Evolutionary conservation across 2,888 invertebrate species (phyloP), one percentile per base, ranked within the genome.

Genomic region (Linhomoeus sp.): DNA sequence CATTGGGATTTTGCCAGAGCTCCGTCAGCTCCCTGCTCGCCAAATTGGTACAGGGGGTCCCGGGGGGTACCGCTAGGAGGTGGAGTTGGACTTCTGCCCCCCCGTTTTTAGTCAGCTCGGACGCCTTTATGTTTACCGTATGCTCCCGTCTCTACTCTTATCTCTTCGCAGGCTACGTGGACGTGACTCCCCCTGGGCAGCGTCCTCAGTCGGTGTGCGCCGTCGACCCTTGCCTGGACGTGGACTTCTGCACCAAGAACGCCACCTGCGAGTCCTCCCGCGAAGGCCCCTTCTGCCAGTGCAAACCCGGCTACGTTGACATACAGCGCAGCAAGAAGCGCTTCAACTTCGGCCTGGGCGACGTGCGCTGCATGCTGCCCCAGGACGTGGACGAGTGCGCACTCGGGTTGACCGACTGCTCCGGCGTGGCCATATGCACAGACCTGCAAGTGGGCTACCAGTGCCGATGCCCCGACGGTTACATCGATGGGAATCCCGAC

Each of bases 231-330:
- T 63, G 63, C 46, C 52, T 52, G 42, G 63, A 63, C 48, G 61
- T 63, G 48, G 80, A 85, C 71, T 76, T 78, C 64, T 87, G 87
- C 69, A 85, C 87, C 67, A 75, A 75, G 63, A 86, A 87, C 68
- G 85, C 86, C 50, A 80, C 81, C 54, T 88, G 87, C 72, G 77
- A 80, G 72, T 87, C 86, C 72, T 77, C 85, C 65, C 80, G 80
- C 70, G 85, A 84, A 58, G 81, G 81, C 63, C 86, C 81, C 69
- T 78, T 80, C 62, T 88, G 86, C 72, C 80, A 81, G 64, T 88
- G 88, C 71, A 78, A 81, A 70, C 75, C 76, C 67, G 87, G 88
- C 67, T 87, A 81, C 74, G 76, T 78, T 61, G 87, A 63, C 49
- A 62, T 62, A 40, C 48, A 57, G 42, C 46, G 51, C 49, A 45